Evolutionary conservation across 2,888 invertebrate genomes (phyloP), one percentile per base, ranked within the genome.

Genomic region (Hypercompe scribonia): DNA sequence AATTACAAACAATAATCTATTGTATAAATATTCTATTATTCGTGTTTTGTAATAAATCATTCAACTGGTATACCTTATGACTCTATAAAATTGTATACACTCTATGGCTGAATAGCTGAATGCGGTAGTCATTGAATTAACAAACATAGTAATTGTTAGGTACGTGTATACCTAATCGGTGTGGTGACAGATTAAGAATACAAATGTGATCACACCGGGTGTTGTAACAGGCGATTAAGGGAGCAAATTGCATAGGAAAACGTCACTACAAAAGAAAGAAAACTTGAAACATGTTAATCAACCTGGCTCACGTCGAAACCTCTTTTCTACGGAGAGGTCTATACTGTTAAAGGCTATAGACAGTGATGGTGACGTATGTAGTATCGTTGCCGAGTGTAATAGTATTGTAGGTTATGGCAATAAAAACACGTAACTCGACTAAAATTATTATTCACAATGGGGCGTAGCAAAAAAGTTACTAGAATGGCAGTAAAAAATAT

Each of bases 401-500:
- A 11, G 65, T 73, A 46, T 46, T 63, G 34, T 46, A 65, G 46
- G 34, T 36, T 68, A 58, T 67, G 54, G 31, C 3, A 68, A 68
- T 58, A 61, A 36, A 71, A 68, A 68, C 70, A 68, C 24, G 63
- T 46, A 64, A 68, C 36, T 50, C 42, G 7, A 50, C 50, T 11
- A 24, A 36, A 34, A 39, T 58, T 39, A 31, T 58, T 39, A 33
- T 24, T 54, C 65, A 15, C 42, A 42, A 73, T 68, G 34, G 50
- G 46, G 28, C 66, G 36, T 61, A 61, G 42, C 21, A 70, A 67
- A 74, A 66, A 70, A 33, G 54, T 33, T 13, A 70, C 61, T 13
- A n/a, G 34, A 34, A 54, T 65, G 33, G 68, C 36, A 54, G 36
- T 68, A 58, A n/a, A 61, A 61, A 61, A 31, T 31, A 61, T 31